phyloP scores from a whole-genome alignment of 2,113 vertebrate species.

The Promerops cafer region DNA sequence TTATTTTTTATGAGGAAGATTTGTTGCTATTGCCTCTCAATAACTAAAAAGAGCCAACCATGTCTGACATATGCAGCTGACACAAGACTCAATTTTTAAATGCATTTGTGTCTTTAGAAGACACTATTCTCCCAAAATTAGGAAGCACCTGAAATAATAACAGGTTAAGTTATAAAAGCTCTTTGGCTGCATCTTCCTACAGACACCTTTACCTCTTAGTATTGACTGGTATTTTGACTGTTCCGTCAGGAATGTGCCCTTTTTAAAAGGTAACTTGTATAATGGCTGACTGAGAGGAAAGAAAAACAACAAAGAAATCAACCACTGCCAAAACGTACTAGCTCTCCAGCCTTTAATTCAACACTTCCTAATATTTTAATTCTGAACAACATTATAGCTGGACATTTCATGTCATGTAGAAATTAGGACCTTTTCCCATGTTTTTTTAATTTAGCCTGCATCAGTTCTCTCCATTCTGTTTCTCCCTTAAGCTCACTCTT shows the following conservation, averaged over 20 bases:
- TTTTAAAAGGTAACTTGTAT: background rate
- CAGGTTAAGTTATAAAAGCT: background rate
- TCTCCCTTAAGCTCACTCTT: background rate
- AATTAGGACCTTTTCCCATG: background rate
- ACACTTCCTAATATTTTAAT: background rate
- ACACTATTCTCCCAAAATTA: background rate
- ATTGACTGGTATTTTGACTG: background rate
- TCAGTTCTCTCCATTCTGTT: background rate
- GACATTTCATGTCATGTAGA: background rate
- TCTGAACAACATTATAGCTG: background rate
- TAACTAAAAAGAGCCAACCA: background rate
- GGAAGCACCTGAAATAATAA: background rate
- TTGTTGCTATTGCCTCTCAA: background rate
- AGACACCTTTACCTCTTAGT: background rate
- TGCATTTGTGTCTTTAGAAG: background rate
- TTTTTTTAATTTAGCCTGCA: background rate
- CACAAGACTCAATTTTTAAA: background rate
- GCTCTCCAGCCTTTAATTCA: background rate
- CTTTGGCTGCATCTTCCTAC: fast-evolving
- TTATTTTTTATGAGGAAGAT: background rate
- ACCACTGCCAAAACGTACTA: background rate
- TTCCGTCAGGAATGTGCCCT: background rate
- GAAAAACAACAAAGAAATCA: background rate
- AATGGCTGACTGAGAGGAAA: fast-evolving
- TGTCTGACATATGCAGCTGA: background rate